These are phyloP conservation scores for Synanthedon tipuliformis DNA, from an alignment of 2,888 invertebrate genomes.

Conservation along the genomic window DNA sequence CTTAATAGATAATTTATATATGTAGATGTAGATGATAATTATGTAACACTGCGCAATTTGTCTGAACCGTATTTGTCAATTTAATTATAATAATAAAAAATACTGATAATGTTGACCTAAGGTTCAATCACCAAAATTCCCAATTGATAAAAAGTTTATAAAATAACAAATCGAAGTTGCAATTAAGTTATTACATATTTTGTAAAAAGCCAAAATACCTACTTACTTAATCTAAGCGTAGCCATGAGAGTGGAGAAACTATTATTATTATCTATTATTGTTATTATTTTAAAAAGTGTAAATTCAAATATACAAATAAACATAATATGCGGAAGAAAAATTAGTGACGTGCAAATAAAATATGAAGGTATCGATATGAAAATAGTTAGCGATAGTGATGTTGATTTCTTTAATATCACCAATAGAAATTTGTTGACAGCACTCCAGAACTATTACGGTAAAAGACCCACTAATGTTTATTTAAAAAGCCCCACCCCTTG, in stretches of 20 bases:
- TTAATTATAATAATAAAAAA: too few species aligned
- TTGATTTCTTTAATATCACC: conserved; percentile 28
- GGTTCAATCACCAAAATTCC: too few species aligned
- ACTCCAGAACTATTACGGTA: conserved; percentile 26
- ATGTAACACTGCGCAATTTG: too few species aligned
- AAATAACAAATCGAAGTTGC: neutral
- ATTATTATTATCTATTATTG: too few species aligned
- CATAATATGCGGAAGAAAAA: conserved; percentile 14
- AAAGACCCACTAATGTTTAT: conserved; percentile 26
- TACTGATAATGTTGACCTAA: too few species aligned
- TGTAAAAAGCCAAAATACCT: too few species aligned
- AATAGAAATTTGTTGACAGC: conserved; percentile 23
- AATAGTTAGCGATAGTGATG: conserved; percentile 26
- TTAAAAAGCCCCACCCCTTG: conserved; percentile 49
- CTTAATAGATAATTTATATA: too few species aligned
- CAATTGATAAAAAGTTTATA: neutral
- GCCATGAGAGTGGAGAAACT: too few species aligned
- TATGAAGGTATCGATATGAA: conserved; percentile 29
- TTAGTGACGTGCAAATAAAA: conserved; percentile 17
- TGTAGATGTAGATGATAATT: too few species aligned
- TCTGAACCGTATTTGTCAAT: too few species aligned
- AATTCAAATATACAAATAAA: conserved; percentile 29
- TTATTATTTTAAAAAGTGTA: neutral
- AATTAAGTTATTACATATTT: neutral
- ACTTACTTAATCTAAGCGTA: too few species aligned